These are phyloP conservation scores for Chaetophractus vellerosus DNA, from an alignment of 2,797 vertebrate genomes.

Conservation along the genomic window DNA sequence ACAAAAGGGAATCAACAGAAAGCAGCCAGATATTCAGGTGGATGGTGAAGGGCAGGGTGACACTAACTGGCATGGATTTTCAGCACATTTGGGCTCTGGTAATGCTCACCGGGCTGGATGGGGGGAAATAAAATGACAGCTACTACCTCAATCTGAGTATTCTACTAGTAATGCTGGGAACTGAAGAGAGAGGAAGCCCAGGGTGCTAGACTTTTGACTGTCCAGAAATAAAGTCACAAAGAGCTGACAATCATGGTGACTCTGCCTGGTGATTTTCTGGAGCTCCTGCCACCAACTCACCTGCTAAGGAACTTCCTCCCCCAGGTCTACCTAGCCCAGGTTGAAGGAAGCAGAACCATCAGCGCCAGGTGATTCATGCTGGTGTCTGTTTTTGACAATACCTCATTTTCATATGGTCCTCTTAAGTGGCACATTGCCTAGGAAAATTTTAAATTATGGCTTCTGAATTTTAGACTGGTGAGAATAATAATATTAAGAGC, in stretches of 20 bases:
- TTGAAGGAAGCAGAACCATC: neutral
- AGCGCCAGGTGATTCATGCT: accelerated
- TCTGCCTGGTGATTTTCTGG: neutral
- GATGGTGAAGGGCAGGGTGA: neutral
- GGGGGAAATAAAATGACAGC: accelerated
- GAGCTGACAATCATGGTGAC: neutral
- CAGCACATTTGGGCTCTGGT: accelerated
- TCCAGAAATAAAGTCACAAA: neutral
- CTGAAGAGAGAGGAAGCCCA: neutral
- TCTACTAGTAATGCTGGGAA: accelerated
- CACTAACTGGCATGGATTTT: accelerated
- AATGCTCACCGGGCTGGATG: too few species aligned
- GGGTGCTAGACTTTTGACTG: too few species aligned
- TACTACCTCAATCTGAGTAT: accelerated
- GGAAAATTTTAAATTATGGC: neutral
- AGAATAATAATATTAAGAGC: neutral
- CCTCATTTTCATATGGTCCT: neutral
- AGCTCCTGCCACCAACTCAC: neutral
- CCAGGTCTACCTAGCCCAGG: neutral
- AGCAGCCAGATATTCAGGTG: too few species aligned
- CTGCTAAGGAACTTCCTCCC: too few species aligned
- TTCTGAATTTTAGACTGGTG: neutral
- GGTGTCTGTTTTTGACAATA: neutral
- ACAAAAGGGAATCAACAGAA: neutral
- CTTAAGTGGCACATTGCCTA: accelerated